Evolutionary conservation across 2,888 invertebrate genomes (phyloP), one percentile per base, ranked within the genome.

Genomic region (Gortyna flavago): DNA sequence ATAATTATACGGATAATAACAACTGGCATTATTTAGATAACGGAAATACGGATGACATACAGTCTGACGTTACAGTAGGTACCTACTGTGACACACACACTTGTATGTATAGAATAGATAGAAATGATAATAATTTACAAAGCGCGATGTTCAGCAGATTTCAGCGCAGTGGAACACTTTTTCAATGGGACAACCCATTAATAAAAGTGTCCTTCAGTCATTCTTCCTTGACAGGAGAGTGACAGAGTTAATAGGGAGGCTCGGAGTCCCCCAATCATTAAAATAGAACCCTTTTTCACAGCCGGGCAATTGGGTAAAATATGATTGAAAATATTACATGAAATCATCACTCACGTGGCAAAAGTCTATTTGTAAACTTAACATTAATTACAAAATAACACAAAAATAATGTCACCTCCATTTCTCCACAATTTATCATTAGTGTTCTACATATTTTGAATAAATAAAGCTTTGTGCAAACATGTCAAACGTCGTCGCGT

Each of bases 391-490:
- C 32, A 51, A 41, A 61, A n/a, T n/a, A 38, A 51, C 44, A 64
- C 29, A 64, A 73, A 59, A 66, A 48, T 64, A 65, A 54, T 51
- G 44, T 72, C 65, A 44, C 57, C 32, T 71, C 38, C 6, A 64
- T 13, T 51, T 57, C 32, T 38, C 18, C 32, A 41, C 38, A 73
- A 79, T 79, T 68, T 77, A 77, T 81, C 83, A 85, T 73, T 18
- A 73, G 29, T 72, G 88, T 77, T 73, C 84, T 79, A 84, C 81
- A 85, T 86, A 81, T 79, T 84, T 76, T 68, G 72, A 85, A 83
- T 67, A 54, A 80, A 79, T 87, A 85, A 87, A 83, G 82, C 87
- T 81, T 61, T 80, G 75, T 77, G n/a, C 83, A 88, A 89, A 89
- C 87, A 89, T 79, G 85, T 88, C 89, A 87, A 80, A 84, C 83